phyloP scores from a whole-genome alignment of 2,113 vertebrate species.

The Sardina pilchardus region DNA sequence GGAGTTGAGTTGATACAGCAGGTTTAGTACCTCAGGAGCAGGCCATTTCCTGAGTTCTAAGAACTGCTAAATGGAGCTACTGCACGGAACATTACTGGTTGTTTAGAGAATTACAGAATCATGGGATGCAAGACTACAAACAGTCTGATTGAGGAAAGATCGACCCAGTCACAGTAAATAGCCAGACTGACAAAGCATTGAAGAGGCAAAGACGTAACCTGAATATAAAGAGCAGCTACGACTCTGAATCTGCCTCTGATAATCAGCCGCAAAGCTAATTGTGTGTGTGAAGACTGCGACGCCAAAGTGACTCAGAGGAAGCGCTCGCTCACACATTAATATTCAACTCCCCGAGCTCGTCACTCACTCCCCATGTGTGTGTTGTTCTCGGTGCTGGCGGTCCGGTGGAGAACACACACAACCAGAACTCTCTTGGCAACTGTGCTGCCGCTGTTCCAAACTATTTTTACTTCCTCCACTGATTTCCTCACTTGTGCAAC shows the following conservation, averaged over 20 bases:
- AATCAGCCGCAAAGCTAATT: neutral
- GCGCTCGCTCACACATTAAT: neutral
- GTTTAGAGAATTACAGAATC: neutral
- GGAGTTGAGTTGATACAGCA: neutral
- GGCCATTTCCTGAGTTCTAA: neutral
- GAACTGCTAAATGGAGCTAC: neutral
- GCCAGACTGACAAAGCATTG: neutral
- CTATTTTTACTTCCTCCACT: neutral
- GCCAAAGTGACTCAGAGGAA: neutral
- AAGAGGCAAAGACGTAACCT: neutral
- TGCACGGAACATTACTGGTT: neutral
- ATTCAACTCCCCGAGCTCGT: neutral
- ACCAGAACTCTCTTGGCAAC: neutral
- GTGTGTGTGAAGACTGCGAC: neutral
- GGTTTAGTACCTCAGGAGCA: neutral
- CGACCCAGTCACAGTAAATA: neutral
- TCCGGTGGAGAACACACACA: neutral
- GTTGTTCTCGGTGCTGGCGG: neutral
- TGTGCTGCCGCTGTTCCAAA: slow-evolving; percentile 6
- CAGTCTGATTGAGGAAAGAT: neutral
- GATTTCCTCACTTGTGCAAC: neutral
- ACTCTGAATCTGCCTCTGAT: neutral
- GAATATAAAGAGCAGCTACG: neutral
- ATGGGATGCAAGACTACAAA: neutral
- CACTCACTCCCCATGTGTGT: neutral